A percentile compares a stretch with the other conserved stretches of the same genome.
phyloP scores from a whole-genome alignment of 2,797 vertebrate species.

The Chloroceryle amazona region DNA sequence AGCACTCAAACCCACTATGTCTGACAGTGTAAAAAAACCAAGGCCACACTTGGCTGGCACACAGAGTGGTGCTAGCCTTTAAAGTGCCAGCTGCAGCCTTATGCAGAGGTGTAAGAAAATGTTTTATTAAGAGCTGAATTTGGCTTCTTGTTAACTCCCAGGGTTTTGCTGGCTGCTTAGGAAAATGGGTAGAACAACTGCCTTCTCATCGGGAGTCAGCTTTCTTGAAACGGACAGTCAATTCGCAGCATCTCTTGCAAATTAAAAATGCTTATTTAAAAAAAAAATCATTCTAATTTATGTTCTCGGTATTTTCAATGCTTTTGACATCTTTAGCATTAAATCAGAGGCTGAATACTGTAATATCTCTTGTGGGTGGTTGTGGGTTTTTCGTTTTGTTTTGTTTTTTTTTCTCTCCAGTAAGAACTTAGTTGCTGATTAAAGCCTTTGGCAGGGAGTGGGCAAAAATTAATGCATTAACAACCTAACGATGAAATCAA shows the following conservation, averaged over 20 bases:
- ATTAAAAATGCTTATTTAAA: background rate
- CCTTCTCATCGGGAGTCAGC: background rate
- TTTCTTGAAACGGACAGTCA: background rate
- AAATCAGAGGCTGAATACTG: background rate
- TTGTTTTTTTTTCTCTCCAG: no score
- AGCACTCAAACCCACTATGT: background rate
- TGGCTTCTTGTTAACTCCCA: accelerated
- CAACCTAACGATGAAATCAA: slow-evolving; percentile 10
- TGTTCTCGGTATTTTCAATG: background rate
- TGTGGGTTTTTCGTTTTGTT: no score
- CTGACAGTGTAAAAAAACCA: background rate
- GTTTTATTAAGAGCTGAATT: background rate
- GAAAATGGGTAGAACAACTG: background rate
- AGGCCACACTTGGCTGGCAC: background rate
- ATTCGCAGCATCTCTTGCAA: background rate
- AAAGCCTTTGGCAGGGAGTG: background rate
- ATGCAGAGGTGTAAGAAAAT: background rate
- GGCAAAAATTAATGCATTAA: slow-evolving; percentile 40
- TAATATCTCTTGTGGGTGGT: background rate
- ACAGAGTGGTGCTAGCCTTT: background rate
- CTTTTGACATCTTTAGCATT: background rate
- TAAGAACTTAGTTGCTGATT: slow-evolving; percentile 3
- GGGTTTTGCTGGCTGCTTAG: background rate
- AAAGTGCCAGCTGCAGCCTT: background rate
- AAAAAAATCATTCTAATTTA: background rate